These are phyloP conservation scores for Puffinus mauretanicus DNA, from an alignment of 2,113 vertebrate species.

Conservation along the genomic window DNA sequence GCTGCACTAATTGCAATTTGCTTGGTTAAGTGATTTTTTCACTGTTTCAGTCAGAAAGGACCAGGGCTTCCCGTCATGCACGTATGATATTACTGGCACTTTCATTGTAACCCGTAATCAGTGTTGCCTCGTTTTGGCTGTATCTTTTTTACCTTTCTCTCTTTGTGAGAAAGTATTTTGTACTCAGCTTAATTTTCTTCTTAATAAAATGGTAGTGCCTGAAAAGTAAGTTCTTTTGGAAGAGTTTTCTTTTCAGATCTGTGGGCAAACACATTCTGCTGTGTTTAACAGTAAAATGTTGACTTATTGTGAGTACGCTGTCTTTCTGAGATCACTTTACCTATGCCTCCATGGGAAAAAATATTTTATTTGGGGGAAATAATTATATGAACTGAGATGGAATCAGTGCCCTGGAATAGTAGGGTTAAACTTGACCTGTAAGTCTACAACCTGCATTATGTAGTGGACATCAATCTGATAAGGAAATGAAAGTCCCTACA, in stretches of 20 bases:
- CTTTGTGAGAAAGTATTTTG: constrained; percentile 68
- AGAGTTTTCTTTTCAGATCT: constrained; percentile 68
- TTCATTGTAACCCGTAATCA: constrained; percentile 46
- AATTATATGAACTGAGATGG: not conserved
- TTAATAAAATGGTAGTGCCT: constrained; percentile 73
- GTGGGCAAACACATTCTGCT: constrained; percentile 38
- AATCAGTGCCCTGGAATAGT: not conserved
- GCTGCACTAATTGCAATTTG: not conserved
- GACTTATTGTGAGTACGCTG: not conserved
- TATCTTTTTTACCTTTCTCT: constrained; percentile 68
- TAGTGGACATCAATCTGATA: not conserved
- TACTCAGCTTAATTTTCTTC: constrained; percentile 60
- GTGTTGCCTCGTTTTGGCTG: constrained; percentile 65
- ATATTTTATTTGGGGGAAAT: not conserved
- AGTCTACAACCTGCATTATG: not conserved
- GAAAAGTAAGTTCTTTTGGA: constrained; percentile 68
- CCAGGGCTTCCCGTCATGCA: constrained; percentile 28
- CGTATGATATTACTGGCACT: constrained; percentile 36
- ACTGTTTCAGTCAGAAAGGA: constrained; percentile 18
- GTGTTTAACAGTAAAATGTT: constrained; percentile 41
- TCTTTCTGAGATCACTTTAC: constrained; percentile 5
- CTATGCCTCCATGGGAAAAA: not conserved
- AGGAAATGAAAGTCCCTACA: not conserved
- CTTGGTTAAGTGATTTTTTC: constrained; percentile 14
- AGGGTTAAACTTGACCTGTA: not conserved